Evolutionary conservation across 2,888 invertebrate genomes (phyloP).

Genomic region (Erebia palarica): DNA sequence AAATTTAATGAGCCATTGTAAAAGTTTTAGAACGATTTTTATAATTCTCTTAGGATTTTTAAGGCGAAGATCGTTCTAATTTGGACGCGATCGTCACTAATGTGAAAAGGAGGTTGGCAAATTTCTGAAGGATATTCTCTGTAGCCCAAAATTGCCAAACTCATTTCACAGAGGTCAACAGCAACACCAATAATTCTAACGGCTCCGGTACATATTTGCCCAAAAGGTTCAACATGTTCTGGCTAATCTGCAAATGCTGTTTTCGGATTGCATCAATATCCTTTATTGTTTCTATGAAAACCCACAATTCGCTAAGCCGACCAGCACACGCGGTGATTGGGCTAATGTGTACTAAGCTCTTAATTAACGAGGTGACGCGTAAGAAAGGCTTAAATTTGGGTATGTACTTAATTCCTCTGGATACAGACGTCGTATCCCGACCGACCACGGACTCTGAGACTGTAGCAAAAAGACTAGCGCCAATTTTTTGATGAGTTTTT

Average conservation of each 20-base stretch:
- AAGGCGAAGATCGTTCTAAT: conserved; percentile 13
- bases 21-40: conserved; percentile 23
- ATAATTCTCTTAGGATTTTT: conserved; percentile 22
- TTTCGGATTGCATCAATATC: too few species aligned
- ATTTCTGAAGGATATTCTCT: too few species aligned
- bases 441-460: conserved; percentile 73
- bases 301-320: too few species aligned
- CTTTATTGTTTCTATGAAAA: too few species aligned
- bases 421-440: conserved; percentile 69
- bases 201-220: too few species aligned
- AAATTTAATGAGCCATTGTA: conserved; percentile 5
- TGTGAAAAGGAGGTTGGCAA: neutral
- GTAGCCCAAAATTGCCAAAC: too few species aligned
- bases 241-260: too few species aligned
- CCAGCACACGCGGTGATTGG: too few species aligned
- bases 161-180: conserved; percentile 5
- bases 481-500: conserved; percentile 77
- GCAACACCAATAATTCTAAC: conserved; percentile 12
- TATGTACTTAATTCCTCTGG: conserved; percentile 48
- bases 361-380: conserved; percentile 1
- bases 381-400: conserved; percentile 34
- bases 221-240: too few species aligned
- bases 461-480: conserved; percentile 78
- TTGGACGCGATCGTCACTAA: conserved; percentile 5
- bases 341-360: neutral